Base-by-base conservation (phyloP, 2,888 invertebrate genomes). In the Desoria tigrina region DNA sequence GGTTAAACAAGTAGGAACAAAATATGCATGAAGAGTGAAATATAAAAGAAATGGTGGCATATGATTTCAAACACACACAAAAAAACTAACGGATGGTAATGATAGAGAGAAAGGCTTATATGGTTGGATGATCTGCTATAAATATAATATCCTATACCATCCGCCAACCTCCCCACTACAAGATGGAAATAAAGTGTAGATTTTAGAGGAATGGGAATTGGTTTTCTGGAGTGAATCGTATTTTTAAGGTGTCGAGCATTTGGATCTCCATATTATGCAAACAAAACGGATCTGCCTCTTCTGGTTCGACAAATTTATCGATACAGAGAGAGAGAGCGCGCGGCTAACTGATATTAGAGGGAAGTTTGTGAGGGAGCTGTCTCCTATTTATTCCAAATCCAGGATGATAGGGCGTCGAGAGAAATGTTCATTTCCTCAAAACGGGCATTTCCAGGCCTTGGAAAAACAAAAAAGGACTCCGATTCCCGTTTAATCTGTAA, bases 161-260 rank as follows among this genome's bases (percentile, higher is more conserved):
- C 18, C 24, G 24, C 53, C 18, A 7, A 7, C 49, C 26, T 9
- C 9, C 26, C 53, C 6, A 16, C 51, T 32, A 21, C 9, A 42
- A 42, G 42, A 57, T 57, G 57, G 42, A 57, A 57, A 57, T 57
- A 42, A 42, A 42, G 57, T 57, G 42, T 42, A 57, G 18, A 57
- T 57, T n/a, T n/a, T 39, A 57, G 28, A 28, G 32, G 7, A 32
- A 54, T 32, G 37, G 32, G 32, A 54, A 54, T 54, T 27, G 32
- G 54, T 51, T 51, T 51, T 51, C n/a, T 45, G 51, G 21, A 51
- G 23, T 23, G 24, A 51, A 26, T 51, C 51, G 51, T 51, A 51
- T 51, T 51, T 51, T 51, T 51, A 24, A 51, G 51, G 51, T 51
- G 51, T 51, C 23, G n/a, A 51, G 51, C 9, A 51, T 51, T 51